These are phyloP conservation scores for Formica aserva DNA, from an alignment of 2,888 invertebrate species.

Conservation along the genomic window DNA sequence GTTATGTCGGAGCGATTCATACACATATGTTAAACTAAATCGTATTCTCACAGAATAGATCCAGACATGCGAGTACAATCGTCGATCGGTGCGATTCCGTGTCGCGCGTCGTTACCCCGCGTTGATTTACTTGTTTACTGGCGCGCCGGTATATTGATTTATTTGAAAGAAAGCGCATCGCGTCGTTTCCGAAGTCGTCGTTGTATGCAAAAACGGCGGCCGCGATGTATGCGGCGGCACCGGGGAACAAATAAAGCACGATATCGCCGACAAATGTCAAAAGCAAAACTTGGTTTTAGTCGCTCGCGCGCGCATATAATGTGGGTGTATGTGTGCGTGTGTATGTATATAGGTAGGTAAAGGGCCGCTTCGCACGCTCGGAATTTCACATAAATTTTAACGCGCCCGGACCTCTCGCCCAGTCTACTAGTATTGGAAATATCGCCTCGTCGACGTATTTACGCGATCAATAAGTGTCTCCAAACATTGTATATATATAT, in stretches of 20 bases:
- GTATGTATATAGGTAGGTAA: not conserved
- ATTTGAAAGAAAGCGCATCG: conserved; percentile 53
- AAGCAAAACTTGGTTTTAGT: conserved; percentile 55
- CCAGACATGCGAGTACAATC: conserved; percentile 36
- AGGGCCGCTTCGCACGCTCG: conserved; percentile 25
- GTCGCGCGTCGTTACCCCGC: conserved; percentile 53
- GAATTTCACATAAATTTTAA: conserved; percentile 62
- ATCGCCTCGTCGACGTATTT: conserved; percentile 48
- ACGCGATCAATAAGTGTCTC: conserved; percentile 48
- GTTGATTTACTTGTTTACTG: conserved; percentile 56
- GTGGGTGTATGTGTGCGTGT: not conserved
- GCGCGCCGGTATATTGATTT: conserved; percentile 56
- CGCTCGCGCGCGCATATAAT: not conserved
- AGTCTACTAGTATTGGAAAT: conserved; percentile 36
- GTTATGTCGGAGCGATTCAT: not conserved
- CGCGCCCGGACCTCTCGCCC: conserved; percentile 44
- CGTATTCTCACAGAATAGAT: conserved; percentile 36
- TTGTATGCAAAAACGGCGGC: conserved; percentile 49
- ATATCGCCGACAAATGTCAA: conserved; percentile 62
- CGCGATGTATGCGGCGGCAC: conserved; percentile 55
- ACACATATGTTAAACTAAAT: conserved; percentile 21
- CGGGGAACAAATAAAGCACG: conserved; percentile 61
- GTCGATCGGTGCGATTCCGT: conserved; percentile 48
- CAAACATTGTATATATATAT: conserved; percentile 10
- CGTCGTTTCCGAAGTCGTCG: conserved; percentile 40